phyloP scores from a whole-genome alignment of 2,888 invertebrate genomes.

The Drosophila flavopinicola region DNA sequence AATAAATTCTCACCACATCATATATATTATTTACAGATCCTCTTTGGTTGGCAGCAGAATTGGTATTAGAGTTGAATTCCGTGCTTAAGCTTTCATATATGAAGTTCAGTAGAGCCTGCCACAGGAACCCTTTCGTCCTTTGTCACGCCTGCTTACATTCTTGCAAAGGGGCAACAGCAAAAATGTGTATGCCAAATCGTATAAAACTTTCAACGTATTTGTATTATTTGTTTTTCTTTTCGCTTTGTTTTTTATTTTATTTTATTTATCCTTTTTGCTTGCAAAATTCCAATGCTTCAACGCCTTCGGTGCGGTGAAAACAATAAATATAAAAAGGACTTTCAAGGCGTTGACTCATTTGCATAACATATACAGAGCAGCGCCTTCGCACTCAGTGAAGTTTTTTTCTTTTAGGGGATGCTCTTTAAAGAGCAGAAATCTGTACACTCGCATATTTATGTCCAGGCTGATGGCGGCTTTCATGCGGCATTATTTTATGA shows the following conservation, averaged over 20 bases:
- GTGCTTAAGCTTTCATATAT: slow-evolving; percentile 17
- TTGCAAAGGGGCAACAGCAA: slow-evolving; percentile 10
- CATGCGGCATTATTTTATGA: slow-evolving; percentile 41
- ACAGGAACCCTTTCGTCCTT: slow-evolving; percentile 48
- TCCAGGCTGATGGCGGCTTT: slow-evolving; percentile 48
- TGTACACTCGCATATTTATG: slow-evolving; percentile 15
- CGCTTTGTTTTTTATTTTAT: slow-evolving; percentile 18
- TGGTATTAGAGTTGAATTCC: slow-evolving; percentile 20
- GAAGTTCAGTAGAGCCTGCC: slow-evolving; percentile 16
- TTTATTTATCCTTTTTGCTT: slow-evolving; percentile 29
- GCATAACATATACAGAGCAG: slow-evolving; percentile 36
- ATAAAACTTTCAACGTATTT: slow-evolving; percentile 66
- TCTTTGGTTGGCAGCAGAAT: slow-evolving; percentile 6
- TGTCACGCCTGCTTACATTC: slow-evolving; percentile 54
- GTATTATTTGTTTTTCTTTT: slow-evolving; percentile 54
- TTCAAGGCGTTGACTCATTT: slow-evolving; percentile 32
- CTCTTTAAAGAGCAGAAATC: slow-evolving; percentile 41
- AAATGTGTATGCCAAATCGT: slow-evolving; percentile 32
- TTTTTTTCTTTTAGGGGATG: slow-evolving; percentile 11
- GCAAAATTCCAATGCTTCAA: slow-evolving; percentile 56
- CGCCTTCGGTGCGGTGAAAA: slow-evolving; percentile 39
- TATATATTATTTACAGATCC: slow-evolving; percentile 41
- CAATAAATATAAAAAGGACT: slow-evolving; percentile 40
- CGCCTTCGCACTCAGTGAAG: slow-evolving; percentile 9
- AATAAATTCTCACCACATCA: slow-evolving; percentile 14